These are phyloP conservation scores for Macaria liturata DNA, from an alignment of 2,888 invertebrate species.

Conservation along the genomic window DNA sequence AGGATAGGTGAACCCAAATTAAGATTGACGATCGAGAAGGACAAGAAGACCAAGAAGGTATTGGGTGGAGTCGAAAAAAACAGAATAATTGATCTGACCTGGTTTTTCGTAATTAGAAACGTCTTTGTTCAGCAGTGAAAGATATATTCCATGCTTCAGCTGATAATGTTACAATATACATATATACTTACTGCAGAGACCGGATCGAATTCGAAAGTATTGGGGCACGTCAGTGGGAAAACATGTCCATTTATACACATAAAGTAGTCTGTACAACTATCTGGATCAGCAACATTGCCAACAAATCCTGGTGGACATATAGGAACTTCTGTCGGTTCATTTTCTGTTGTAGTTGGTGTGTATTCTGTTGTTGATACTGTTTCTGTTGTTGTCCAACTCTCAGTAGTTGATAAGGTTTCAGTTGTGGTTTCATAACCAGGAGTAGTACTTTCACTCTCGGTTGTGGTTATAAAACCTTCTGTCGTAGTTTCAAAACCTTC, in stretches of 20 bases:
- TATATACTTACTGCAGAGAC: conserved; percentile 4
- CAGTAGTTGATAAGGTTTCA: neutral
- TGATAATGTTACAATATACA: no score
- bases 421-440: conserved; percentile 2
- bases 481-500: conserved; percentile 1
- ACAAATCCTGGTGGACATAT: conserved; percentile 38
- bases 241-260: conserved; percentile 44
- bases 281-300: conserved; percentile 48
- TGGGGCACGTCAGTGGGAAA: conserved; percentile 38
- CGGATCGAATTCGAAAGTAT: conserved; percentile 43
- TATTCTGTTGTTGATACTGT: conserved; percentile 1
- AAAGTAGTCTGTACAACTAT: conserved; percentile 44
- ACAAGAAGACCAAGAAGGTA: no score
- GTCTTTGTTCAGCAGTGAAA: no score
- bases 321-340: conserved; percentile 4
- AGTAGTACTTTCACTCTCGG: conserved; percentile 3
- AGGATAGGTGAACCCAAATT: no score
- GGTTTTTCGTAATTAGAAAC: no score
- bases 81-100: no score
- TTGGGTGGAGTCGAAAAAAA: no score
- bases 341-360: conserved; percentile 14
- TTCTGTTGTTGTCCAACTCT: neutral
- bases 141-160: no score
- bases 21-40: no score
- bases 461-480: neutral